These are phyloP conservation scores for Palythoa grandis DNA, from an alignment of 92 coral and sea anemone genomes.

Conservation along the genomic window DNA sequence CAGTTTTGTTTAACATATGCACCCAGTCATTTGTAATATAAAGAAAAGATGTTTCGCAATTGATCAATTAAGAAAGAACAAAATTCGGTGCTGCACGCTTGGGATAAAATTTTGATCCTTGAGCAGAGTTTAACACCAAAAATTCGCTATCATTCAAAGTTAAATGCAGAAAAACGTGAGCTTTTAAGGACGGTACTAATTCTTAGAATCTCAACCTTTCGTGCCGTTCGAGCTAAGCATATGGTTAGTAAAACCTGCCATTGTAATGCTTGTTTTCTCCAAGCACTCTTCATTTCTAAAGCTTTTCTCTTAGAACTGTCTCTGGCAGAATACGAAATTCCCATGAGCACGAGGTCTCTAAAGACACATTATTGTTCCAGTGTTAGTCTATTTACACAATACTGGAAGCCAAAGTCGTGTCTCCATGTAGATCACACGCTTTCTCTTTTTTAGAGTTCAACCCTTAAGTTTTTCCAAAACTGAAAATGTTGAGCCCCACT, in stretches of 20 bases:
- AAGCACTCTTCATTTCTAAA: slow-evolving; percentile 29
- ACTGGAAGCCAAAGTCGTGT: background rate
- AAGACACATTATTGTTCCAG: background rate
- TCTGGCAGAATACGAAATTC: slow-evolving; percentile 30
- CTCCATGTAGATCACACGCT: background rate
- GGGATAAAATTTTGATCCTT: background rate
- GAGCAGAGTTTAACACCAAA: background rate
- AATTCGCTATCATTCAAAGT: background rate
- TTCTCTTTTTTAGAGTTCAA: background rate
- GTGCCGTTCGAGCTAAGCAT: slow-evolving; percentile 13
- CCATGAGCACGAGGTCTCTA: slow-evolving; percentile 36
- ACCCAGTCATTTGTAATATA: background rate
- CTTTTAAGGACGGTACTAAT: background rate
- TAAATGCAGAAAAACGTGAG: background rate
- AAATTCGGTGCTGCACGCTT: slow-evolving; percentile 2
- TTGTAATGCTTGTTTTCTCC: slow-evolving; percentile 22
- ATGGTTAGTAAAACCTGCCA: slow-evolving; percentile 29
- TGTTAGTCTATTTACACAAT: slow-evolving; percentile 1
- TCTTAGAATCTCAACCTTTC: background rate
- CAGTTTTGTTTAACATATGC: slow-evolving; percentile 12
- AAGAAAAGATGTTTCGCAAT: slow-evolving; percentile 9
- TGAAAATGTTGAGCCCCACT: background rate
- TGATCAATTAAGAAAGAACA: slow-evolving; percentile 26
- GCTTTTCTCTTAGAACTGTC: slow-evolving; percentile 37
- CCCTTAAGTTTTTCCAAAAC: background rate